phyloP scores from a whole-genome alignment of 53 echinoderm and acorn worm species.

The Paracentrotus lividus region DNA sequence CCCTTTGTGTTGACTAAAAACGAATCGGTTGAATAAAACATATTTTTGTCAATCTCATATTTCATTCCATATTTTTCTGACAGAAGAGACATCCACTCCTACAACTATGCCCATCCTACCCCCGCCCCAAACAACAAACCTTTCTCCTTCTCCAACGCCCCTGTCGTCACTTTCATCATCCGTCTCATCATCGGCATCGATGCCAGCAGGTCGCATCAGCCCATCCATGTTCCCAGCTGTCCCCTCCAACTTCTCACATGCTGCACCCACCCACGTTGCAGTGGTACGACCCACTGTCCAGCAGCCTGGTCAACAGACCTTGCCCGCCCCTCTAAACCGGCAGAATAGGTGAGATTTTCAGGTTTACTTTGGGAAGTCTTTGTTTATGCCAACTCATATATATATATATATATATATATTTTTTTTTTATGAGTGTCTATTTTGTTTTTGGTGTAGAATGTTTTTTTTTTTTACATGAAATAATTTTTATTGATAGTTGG shows the following conservation, averaged over 20 bases:
- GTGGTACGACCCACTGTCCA: conserved; percentile 68
- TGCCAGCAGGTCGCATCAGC: conserved; percentile 43
- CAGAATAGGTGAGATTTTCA: too few species aligned
- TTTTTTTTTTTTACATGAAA: too few species aligned
- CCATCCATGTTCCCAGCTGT: conserved; percentile 67
- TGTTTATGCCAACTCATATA: too few species aligned
- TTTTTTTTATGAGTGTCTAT: too few species aligned
- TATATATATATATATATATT: too few species aligned
- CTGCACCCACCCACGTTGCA: conserved; percentile 62
- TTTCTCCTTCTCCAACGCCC: conserved; percentile 13
- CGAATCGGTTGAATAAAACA: too few species aligned
- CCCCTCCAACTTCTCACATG: conserved; percentile 53
- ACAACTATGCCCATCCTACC: neutral
- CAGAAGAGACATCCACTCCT: conserved; percentile 32
- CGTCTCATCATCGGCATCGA: neutral
- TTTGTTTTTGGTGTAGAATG: too few species aligned
- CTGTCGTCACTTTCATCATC: neutral
- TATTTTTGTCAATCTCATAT: neutral
- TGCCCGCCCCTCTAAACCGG: neutral
- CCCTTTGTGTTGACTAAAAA: too few species aligned
- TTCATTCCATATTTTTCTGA: neutral
- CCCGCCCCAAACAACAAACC: neutral
- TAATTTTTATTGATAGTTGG: too few species aligned
- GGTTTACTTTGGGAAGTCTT: conserved; percentile 53
- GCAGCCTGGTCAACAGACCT: conserved; percentile 32